Conservation (phyloP, 37 sponge, comb jelly and placozoan species). For the Bolinopsis microptera region DNA sequence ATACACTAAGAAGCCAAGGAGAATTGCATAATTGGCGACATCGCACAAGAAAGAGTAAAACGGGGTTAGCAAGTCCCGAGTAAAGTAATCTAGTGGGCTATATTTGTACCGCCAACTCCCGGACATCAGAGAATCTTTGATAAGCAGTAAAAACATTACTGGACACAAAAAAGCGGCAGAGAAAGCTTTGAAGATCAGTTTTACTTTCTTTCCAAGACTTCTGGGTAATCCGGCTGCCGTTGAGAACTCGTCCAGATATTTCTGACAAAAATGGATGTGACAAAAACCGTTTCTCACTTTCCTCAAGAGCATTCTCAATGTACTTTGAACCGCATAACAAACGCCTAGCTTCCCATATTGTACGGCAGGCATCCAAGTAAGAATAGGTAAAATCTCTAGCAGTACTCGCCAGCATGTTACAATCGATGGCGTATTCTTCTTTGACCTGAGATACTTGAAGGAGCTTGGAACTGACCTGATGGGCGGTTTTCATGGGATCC, state of each 20-base stretch:
- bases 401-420: not conserved
- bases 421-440: conserved; percentile 32
- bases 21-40: conserved; percentile 4
- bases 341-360: conserved; percentile 50
- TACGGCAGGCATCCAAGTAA: conserved; percentile 15
- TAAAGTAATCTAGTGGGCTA: not conserved
- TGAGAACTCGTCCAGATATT: not conserved
- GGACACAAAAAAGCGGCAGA: not conserved
- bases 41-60: not conserved
- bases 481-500: conserved; percentile 38
- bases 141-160: not conserved
- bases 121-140: not conserved
- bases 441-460: not conserved
- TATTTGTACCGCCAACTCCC: not conserved
- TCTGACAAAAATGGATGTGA: conserved; percentile 52
- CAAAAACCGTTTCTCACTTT: not conserved
- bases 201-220: not conserved
- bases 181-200: not conserved
- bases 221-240: not conserved
- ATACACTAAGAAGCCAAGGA: not conserved
- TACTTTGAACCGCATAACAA: not conserved
- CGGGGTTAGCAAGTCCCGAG: not conserved
- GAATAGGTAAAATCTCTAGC: not conserved
- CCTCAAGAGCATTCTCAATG: conserved; percentile 21
- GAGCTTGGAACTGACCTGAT: not conserved